phyloP scores from a whole-genome alignment of 2,797 vertebrate species.

The Pampus argenteus region DNA sequence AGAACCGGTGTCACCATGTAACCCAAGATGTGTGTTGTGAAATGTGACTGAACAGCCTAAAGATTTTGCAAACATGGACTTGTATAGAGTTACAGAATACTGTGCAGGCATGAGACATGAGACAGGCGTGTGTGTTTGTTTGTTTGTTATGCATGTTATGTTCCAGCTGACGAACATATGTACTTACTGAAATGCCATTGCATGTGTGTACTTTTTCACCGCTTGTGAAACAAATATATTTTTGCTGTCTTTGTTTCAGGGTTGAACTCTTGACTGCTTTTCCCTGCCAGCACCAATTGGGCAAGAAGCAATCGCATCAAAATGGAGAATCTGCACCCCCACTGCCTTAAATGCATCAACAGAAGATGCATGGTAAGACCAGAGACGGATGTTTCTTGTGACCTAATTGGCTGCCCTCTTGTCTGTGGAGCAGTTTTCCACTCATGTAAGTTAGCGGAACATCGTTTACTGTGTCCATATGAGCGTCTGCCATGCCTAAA shows the following conservation, averaged over 20 bases:
- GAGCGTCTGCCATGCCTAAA: constrained; percentile 96
- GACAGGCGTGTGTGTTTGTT: too few species aligned
- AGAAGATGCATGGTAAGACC: constrained; percentile 96
- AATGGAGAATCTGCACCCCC: constrained; percentile 93
- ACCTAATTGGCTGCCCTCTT: constrained; percentile 93
- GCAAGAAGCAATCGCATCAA: constrained; percentile 12
- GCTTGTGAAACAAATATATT: constrained; percentile 1
- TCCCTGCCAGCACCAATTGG: constrained; percentile 6
- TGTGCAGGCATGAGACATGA: neutral
- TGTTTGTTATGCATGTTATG: constrained; percentile 4
- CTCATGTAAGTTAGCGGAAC: constrained; percentile 93
- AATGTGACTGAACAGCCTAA: constrained; percentile 59
- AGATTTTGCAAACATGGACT: constrained; percentile 65
- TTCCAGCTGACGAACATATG: neutral
- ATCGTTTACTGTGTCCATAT: constrained; percentile 93
- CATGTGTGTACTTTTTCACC: neutral
- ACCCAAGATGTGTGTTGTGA: constrained; percentile 75
- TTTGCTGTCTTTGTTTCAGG: constrained; percentile 61
- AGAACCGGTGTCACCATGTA: constrained; percentile 59
- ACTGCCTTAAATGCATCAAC: constrained; percentile 97
- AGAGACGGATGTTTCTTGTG: constrained; percentile 92
- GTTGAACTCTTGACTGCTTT: constrained; percentile 32
- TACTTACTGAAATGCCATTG: neutral
- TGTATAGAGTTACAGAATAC: constrained; percentile 30
- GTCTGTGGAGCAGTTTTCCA: constrained; percentile 98